Percentiles rank a stretch among this genome's conserved stretches.
Conservation (phyloP, 2,888 invertebrate species). For the Sarcophaga variegata region DNA sequence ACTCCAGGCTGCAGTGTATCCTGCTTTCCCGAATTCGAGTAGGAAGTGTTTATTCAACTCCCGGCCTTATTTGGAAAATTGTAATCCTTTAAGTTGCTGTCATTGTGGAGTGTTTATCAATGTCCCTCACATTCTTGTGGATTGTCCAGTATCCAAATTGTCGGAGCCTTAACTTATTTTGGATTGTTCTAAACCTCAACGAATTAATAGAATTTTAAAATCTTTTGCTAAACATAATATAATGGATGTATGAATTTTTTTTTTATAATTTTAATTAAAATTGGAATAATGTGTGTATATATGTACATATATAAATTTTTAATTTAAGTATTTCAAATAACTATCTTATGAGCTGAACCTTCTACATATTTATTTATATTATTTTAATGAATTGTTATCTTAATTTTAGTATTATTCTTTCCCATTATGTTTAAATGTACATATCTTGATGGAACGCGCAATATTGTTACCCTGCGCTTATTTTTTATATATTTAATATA, state of each 20-base stretch:
- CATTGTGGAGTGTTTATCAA: not conserved
- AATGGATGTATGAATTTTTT: not conserved
- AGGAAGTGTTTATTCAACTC: conserved; percentile 15
- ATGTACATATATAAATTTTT: too few relatives aligned
- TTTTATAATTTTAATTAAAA: not conserved
- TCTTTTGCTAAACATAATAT: conserved; percentile 24
- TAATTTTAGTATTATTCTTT: too few relatives aligned
- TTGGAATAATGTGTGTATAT: too few relatives aligned
- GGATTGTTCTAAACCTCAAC: conserved; percentile 6
- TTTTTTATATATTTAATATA: too few relatives aligned
- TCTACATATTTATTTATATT: too few relatives aligned
- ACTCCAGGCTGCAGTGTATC: conserved; percentile 20
- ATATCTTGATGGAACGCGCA: too few relatives aligned
- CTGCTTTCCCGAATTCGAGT: conserved; percentile 14
- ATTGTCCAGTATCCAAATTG: conserved; percentile 8
- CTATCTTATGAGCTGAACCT: too few relatives aligned
- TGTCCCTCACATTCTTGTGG: conserved; percentile 4
- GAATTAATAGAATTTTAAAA: not conserved
- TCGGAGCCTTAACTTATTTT: not conserved
- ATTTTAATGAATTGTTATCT: too few relatives aligned
- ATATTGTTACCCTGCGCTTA: too few relatives aligned
- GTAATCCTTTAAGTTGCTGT: not conserved
- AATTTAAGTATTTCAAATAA: too few relatives aligned
- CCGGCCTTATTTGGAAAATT: not conserved
- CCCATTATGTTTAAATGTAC: too few relatives aligned